Evolutionary conservation across 2,113 vertebrate genomes (phyloP).

Genomic region (Hystrix cristata): DNA sequence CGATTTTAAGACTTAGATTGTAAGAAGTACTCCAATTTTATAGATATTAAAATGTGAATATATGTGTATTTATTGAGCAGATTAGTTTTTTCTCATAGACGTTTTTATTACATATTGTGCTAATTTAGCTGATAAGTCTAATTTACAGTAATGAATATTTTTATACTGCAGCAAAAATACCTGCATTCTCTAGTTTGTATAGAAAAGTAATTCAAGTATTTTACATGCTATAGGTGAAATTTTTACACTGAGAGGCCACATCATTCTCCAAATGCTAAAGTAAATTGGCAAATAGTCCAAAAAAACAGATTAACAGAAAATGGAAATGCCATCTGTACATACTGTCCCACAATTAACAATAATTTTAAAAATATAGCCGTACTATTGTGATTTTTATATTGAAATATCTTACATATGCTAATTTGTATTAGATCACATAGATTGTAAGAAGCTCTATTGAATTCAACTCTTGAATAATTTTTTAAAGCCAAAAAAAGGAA

Average conservation of each 20-base stretch:
- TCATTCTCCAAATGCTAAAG: background rate
- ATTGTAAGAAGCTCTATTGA: background rate
- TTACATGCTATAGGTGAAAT: background rate
- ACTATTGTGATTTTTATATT: background rate
- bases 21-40: background rate
- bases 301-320: conserved; percentile 30
- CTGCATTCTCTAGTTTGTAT: conserved; percentile 10
- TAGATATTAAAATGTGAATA: background rate
- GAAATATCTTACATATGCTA: background rate
- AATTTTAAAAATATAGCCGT: background rate
- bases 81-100: background rate
- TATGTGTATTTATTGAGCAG: background rate
- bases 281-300: background rate
- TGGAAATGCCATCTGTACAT: background rate
- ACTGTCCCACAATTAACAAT: background rate
- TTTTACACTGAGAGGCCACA: background rate
- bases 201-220: conserved; percentile 13
- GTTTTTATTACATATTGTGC: background rate
- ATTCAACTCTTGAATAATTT: conserved; percentile 29
- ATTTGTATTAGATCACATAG: background rate
- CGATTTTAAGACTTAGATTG: background rate
- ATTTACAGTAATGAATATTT: conserved; percentile 26
- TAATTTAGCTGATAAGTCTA: background rate
- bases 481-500: conserved; percentile 17
- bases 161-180: background rate